A percentile compares a stretch with the other conserved stretches of the same genome.
These are phyloP conservation scores for Agrenia bidenticulata DNA, from an alignment of 2,888 invertebrate species.

Conservation along the genomic window DNA sequence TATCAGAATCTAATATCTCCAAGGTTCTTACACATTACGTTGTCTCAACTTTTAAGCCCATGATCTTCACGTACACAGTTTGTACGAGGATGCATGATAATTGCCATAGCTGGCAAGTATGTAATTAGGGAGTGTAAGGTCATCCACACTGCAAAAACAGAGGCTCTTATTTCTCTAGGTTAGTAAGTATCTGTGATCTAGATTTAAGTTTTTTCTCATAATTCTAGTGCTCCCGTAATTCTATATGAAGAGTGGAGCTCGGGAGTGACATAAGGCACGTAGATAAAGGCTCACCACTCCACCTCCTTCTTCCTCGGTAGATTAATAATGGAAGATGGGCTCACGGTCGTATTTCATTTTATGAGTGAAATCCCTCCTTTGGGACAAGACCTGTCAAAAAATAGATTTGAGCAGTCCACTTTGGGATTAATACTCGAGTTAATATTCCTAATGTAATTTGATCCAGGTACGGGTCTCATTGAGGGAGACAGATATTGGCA, in stretches of 20 bases:
- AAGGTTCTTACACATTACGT: too few species aligned
- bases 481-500: not conserved
- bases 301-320: not conserved
- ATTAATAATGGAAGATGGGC: conserved; percentile 8
- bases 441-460: conserved; percentile 41
- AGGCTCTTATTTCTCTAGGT: too few species aligned
- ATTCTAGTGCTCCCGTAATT: too few species aligned
- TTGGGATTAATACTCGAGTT: conserved; percentile 31
- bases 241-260: not conserved
- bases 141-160: too few species aligned
- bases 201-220: too few species aligned
- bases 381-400: conserved; percentile 34
- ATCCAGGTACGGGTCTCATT: conserved; percentile 20
- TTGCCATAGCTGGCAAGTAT: too few species aligned
- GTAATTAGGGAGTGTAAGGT: too few species aligned
- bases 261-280: not conserved
- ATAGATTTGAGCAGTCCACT: conserved; percentile 31
- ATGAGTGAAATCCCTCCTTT: conserved; percentile 29
- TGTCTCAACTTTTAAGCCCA: too few species aligned
- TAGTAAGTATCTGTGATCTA: too few species aligned
- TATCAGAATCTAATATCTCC: too few species aligned
- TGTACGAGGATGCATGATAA: too few species aligned
- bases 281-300: not conserved
- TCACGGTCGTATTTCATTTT: conserved; percentile 27
- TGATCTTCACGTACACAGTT: too few species aligned